These are phyloP conservation scores for Lordiphosa collinella DNA, from an alignment of 1,140 invertebrate genomes.

Conservation along the genomic window DNA sequence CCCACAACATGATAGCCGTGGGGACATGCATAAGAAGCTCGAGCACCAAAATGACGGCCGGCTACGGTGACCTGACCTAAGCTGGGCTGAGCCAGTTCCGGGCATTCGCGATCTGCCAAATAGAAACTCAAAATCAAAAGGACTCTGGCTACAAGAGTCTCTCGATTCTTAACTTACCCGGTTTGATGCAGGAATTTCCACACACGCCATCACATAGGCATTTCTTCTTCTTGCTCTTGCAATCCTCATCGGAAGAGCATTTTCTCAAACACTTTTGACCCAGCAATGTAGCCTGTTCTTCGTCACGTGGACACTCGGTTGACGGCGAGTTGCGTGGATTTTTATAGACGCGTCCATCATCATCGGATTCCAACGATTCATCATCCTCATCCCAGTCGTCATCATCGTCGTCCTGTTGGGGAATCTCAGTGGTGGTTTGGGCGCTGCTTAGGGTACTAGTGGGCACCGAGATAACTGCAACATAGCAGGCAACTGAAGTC, in stretches of 20 bases:
- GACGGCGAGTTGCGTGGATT: slow-evolving; percentile 93
- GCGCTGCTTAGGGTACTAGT: slow-evolving; percentile 35
- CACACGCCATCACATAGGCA: slow-evolving; percentile 98
- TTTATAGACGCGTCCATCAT: slow-evolving; percentile 88
- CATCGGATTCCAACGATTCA: slow-evolving; percentile 81
- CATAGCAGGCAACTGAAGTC: not conserved
- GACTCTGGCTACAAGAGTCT: not conserved
- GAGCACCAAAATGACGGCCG: slow-evolving; percentile 87
- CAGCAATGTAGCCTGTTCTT: slow-evolving; percentile 83
- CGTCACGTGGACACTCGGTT: slow-evolving; percentile 89
- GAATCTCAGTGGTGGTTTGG: slow-evolving; percentile 77
- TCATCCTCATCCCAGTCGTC: slow-evolving; percentile 84
- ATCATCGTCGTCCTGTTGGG: slow-evolving; percentile 83
- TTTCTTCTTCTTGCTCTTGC: slow-evolving; percentile 97
- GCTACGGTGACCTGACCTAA: slow-evolving; percentile 86
- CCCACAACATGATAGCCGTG: slow-evolving; percentile 93
- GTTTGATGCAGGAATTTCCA: slow-evolving; percentile 98
- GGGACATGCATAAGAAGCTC: slow-evolving; percentile 91
- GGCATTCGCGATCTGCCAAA: slow-evolving; percentile 89
- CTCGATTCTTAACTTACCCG: slow-evolving; percentile 81
- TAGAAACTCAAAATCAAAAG: slow-evolving; percentile 22
- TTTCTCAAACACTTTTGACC: slow-evolving; percentile 94
- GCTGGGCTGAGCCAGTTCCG: slow-evolving; percentile 85
- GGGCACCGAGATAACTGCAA: slow-evolving; percentile 65
- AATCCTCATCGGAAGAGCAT: slow-evolving; percentile 96